Conservation (phyloP, 2,888 invertebrate species). For the Philopedon plagiatum region DNA sequence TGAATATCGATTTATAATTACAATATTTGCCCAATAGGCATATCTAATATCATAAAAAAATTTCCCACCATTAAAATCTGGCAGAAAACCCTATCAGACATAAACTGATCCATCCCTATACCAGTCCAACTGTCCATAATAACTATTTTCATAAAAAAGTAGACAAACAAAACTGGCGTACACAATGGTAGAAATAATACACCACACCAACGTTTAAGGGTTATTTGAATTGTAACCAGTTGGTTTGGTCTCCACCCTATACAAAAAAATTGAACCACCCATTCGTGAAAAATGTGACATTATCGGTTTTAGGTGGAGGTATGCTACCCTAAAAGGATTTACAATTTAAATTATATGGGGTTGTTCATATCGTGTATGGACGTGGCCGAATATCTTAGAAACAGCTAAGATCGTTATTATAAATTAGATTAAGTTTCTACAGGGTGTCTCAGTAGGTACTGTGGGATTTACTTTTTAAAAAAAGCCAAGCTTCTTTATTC, state of each 20-base stretch:
- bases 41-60: no score
- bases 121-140: conserved; percentile 29
- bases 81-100: neutral
- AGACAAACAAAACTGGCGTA: conserved; percentile 19
- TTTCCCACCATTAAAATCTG: conserved; percentile 5
- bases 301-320: neutral
- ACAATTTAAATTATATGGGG: no score
- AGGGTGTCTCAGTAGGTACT: no score
- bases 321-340: no score
- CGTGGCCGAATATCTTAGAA: no score
- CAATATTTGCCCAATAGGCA: no score
- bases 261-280: conserved; percentile 33
- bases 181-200: conserved; percentile 40
- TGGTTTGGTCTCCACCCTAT: conserved; percentile 26
- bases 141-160: conserved; percentile 28
- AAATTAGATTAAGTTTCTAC: no score
- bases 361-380: no score
- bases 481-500: no score
- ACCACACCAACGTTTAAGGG: conserved; percentile 25
- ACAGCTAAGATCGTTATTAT: no score
- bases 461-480: no score
- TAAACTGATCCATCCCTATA: conserved; percentile 1
- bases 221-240: conserved; percentile 30
- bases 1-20: no score
- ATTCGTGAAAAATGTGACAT: conserved; percentile 38